Evolutionary conservation across 1,140 invertebrate genomes (phyloP), one percentile per base, ranked within the genome.

Genomic region (Pseudomyrmex concolor): DNA sequence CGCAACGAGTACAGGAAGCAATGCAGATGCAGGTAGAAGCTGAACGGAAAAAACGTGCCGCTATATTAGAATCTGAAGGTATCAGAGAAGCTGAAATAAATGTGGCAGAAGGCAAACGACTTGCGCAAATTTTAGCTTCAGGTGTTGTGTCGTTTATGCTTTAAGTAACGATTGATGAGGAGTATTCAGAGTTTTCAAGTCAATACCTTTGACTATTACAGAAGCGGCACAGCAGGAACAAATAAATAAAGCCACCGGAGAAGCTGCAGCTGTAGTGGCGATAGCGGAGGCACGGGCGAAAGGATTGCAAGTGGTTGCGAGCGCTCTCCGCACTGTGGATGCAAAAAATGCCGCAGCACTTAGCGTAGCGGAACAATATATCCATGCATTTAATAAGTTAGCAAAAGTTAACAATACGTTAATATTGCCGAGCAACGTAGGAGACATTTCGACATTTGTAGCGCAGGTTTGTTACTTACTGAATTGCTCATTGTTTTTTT

Each of bases 11-110:
- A 4, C 98, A 99, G 91, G 99, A 99, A 95, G 99, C 99, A 5
- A 99, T 99, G 99, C 99, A 99, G 94, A 99, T 99, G 98, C 99
- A 99, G 95, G 98, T 99, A 0, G 99, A 99, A 95, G 99, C 99
- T 0, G 99, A 99, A 94, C 94, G 99, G 68, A 97, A 97, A 91
- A 99, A 99, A 94, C 95, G 99, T 91, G 99, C 99, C 0, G 97
- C 98, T 15, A 98, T 99, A 92, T 95, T 99, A 78, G 99, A 99
- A 94, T 99, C 99, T 0, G 99, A 99, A 95, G 99, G 98, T 93
- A 95, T 97, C 2, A 95, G 98, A 76, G 98, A 98, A 91, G 98
- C 99, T 4, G 98, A 99, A 81, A 99, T 99, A 60, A 99, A 99
- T 95, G 97, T 99, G 50, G 99, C 99, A 0, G 98, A 99, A 93